Conservation (phyloP, 2,797 vertebrate genomes). For the Malurus leucopterus region DNA sequence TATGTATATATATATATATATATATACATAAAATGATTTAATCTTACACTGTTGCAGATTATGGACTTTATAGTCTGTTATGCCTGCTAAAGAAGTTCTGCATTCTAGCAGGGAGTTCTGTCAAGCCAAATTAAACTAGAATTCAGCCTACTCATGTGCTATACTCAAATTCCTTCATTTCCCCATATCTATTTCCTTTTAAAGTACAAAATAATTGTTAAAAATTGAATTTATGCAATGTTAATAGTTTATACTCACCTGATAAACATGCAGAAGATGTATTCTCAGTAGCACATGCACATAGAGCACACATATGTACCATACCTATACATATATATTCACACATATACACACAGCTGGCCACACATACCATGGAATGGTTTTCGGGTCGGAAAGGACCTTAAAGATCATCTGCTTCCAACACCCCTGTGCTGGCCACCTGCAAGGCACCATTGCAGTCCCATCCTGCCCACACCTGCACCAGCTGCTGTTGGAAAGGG, state of each 20-base stretch:
- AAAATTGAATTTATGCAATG: not conserved
- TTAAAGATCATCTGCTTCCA: not conserved
- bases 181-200: not conserved
- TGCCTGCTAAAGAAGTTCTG: not conserved
- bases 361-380: not conserved
- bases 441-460: not conserved
- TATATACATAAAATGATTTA: not conserved
- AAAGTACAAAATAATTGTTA: not conserved
- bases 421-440: not conserved
- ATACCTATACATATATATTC: not conserved
- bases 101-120: not conserved
- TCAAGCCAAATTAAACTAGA: not conserved
- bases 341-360: not conserved
- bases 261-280: not conserved
- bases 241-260: not conserved
- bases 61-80: not conserved
- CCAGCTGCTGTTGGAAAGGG: conserved; percentile 85
- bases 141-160: not conserved
- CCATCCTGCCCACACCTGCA: conserved; percentile 76
- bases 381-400: not conserved
- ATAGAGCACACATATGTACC: not conserved
- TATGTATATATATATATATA: not conserved
- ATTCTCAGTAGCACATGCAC: not conserved
- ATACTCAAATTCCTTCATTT: not conserved
- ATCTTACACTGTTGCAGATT: not conserved